Evolutionary conservation across 2,888 invertebrate species (phyloP).

Genomic region (Pinctada fucata): DNA sequence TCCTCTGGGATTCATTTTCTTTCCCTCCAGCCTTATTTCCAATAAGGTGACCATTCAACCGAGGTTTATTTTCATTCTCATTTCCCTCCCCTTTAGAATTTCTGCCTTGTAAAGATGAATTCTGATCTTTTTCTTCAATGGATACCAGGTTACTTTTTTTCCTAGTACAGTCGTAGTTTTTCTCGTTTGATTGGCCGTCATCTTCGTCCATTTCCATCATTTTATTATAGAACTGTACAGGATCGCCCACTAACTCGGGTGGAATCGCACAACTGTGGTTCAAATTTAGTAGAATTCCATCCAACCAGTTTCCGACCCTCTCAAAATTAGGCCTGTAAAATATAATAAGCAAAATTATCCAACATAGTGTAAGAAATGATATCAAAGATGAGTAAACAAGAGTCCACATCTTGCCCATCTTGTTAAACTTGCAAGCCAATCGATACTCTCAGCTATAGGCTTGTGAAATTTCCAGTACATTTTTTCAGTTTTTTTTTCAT

Average conservation of each 20-base stretch:
- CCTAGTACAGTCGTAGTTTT: neutral
- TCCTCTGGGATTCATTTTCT: neutral
- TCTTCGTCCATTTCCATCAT: slow-evolving; percentile 11
- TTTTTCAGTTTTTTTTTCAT: too few species aligned
- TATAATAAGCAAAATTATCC: too few species aligned
- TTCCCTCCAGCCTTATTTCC: neutral
- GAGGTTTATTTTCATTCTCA: neutral
- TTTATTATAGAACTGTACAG: slow-evolving; percentile 48
- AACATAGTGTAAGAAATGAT: too few species aligned
- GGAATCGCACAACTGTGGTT: slow-evolving; percentile 66
- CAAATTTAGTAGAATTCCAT: slow-evolving; percentile 63
- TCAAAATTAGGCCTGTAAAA: slow-evolving; percentile 89
- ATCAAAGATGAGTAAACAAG: too few species aligned
- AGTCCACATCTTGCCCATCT: too few species aligned
- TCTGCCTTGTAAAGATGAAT: neutral
- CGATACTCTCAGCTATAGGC: too few species aligned
- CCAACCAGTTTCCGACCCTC: slow-evolving; percentile 90
- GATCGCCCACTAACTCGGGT: slow-evolving; percentile 62
- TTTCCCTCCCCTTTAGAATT: neutral
- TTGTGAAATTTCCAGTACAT: too few species aligned
- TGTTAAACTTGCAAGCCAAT: too few species aligned
- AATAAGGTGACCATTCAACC: neutral
- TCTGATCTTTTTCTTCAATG: neutral
- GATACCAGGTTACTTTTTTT: neutral
- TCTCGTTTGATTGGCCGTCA: neutral